Percentiles rank a stretch among this genome's conserved stretches.
Conservation (phyloP, 1,140 invertebrate species). For the Apis dorsata region DNA sequence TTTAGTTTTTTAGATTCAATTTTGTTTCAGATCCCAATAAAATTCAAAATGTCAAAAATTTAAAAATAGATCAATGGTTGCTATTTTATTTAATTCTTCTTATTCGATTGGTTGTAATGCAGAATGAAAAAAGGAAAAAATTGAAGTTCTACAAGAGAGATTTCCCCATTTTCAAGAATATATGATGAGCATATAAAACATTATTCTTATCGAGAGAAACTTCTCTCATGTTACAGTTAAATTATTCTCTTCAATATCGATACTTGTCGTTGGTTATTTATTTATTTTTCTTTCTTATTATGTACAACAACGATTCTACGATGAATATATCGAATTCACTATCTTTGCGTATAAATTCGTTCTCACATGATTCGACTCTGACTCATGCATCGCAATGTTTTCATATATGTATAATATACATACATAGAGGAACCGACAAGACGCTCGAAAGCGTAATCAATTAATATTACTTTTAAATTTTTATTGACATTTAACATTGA, state of each 20-base stretch:
- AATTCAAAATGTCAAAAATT: no score
- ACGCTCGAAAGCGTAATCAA: constrained; percentile 18
- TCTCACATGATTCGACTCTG: background rate
- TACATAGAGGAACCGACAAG: constrained; percentile 11
- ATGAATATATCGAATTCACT: constrained; percentile 12
- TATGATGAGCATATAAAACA: no score
- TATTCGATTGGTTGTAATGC: background rate
- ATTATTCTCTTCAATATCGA: background rate
- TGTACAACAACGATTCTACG: constrained; percentile 21
- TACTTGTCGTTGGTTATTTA: background rate
- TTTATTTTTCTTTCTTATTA: background rate
- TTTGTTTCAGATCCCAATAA: no score
- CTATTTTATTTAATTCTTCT: background rate
- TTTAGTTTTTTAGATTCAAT: no score
- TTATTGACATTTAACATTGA: constrained; percentile 49
- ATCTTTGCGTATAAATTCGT: background rate
- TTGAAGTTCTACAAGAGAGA: background rate
- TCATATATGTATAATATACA: background rate
- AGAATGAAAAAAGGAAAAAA: background rate
- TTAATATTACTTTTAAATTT: constrained; percentile 35
- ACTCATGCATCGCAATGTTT: constrained; percentile 10
- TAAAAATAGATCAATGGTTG: background rate
- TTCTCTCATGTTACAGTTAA: no score
- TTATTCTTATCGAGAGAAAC: background rate
- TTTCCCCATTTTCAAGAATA: background rate